Base-by-base conservation (phyloP, 2,113 vertebrate species). In the Cheirogaleus medius region DNA sequence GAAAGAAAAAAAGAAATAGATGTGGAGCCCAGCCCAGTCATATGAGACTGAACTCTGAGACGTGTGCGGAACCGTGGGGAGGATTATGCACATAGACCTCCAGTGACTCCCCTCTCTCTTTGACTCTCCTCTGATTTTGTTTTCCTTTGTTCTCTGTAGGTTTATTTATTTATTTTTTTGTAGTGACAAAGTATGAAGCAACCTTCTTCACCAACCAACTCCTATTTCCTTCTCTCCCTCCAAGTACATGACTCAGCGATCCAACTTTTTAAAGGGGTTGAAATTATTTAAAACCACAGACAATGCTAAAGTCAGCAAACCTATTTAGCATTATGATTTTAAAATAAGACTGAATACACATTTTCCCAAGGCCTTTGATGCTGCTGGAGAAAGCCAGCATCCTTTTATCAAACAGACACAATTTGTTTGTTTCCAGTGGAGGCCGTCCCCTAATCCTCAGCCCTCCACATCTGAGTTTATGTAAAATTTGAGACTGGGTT, bases 271-370 rank as follows among this genome's bases (percentile, higher is more conserved):
- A 95, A 86, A 96, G 44, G 63, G n/a, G 54, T 20, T 94, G 60
- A 94, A 81, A 85, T 95, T 49, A 91, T 96, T 77, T 94, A 84
- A 88, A 93, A 78, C 13, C 27, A 87, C 39, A 63, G 44, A 60
- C 85, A 92, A 73, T 32, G 63, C 60, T 92, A 84, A 97, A 78
- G 93, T 97, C 91, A 90, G 47, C n/a, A 84, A 81, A 71, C 52
- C 58, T 90, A 92, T 44, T 87, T 81, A 91, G 64, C 66, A 82
- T 87, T 64, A 56, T 3, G 34, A 5, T 68, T 91, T 92, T 34
- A 89, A 95, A 95, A 42, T 85, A 66, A 96, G 47, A 82, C 73
- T 6, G 78, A 89, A 47, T 17, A 39, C 69, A 71, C 25, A 39
- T 80, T 93, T 94, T 77, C 37, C 12, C 25, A n/a, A 64, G 2